These are phyloP conservation scores for Halyomorpha halys DNA, from an alignment of 1,140 invertebrate species.

Conservation along the genomic window DNA sequence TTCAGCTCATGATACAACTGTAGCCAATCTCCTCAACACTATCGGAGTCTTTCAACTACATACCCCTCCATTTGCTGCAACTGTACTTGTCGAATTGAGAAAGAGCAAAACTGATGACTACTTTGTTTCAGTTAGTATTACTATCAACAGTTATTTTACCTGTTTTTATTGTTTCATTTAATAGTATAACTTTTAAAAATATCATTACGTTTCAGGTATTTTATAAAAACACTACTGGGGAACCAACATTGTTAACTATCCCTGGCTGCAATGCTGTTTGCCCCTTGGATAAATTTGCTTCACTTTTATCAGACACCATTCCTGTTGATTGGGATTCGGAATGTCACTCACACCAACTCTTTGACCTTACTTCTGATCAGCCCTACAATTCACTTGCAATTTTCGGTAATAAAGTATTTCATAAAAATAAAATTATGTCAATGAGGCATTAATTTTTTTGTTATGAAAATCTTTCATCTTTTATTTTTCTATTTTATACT, in stretches of 20 bases:
- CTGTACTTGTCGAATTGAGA: conserved; percentile 45
- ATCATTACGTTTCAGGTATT: conserved; percentile 40
- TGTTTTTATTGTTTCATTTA: neutral
- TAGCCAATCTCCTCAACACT: conserved; percentile 63
- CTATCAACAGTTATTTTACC: conserved; percentile 11
- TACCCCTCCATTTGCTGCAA: conserved; percentile 65
- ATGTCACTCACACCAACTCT: conserved; percentile 34
- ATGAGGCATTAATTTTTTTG: too few species aligned
- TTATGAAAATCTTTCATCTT: too few species aligned
- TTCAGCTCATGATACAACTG: conserved; percentile 72
- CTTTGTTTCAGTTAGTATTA: conserved; percentile 38
- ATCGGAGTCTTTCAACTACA: conserved; percentile 61
- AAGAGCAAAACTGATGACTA: conserved; percentile 32
- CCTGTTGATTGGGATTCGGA: conserved; percentile 47
- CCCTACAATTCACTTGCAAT: conserved; percentile 26
- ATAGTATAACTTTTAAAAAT: too few species aligned
- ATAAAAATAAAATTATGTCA: neutral
- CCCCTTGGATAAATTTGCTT: conserved; percentile 44
- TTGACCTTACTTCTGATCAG: conserved; percentile 18
- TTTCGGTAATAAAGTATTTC: conserved; percentile 23
- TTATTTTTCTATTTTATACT: too few species aligned
- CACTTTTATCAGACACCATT: conserved; percentile 41
- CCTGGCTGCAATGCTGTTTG: conserved; percentile 49
- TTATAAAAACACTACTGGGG: conserved; percentile 48
- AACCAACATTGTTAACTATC: conserved; percentile 41